Conservation (phyloP, 2,797 vertebrate genomes). For the Otus scops region DNA sequence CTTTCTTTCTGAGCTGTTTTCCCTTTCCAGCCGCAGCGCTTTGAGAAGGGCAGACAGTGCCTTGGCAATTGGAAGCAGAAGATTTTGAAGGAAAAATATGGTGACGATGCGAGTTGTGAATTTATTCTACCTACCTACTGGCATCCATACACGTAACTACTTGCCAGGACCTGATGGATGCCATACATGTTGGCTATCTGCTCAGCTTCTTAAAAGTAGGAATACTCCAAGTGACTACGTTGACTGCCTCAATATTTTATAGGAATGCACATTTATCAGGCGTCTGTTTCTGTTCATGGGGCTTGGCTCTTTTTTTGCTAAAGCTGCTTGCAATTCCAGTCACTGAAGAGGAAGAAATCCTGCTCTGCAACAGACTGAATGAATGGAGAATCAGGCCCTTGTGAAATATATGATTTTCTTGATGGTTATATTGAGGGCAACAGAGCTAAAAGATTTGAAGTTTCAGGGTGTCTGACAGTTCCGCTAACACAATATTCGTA, state of each 20-base stretch:
- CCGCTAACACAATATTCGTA: background rate
- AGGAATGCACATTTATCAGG: background rate
- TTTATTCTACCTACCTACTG: background rate
- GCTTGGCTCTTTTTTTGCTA: background rate
- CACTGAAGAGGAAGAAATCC: background rate
- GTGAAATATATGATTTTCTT: background rate
- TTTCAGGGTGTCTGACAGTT: background rate
- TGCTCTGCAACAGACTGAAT: background rate
- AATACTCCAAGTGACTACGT: background rate
- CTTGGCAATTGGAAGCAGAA: background rate
- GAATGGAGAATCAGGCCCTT: background rate
- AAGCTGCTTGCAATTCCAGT: background rate
- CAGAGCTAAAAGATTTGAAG: background rate
- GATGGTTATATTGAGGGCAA: background rate
- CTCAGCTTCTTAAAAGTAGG: background rate
- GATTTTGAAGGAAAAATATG: background rate
- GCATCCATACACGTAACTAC: background rate
- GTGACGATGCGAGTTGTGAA: background rate
- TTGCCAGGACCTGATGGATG: background rate
- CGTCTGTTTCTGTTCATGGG: background rate
- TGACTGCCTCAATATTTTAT: background rate
- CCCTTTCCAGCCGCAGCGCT: background rate
- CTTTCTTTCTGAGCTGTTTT: background rate
- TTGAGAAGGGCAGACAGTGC: background rate
- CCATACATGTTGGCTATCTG: background rate